phyloP scores from a whole-genome alignment of 92 coral and sea anemone genomes.

The Zoanthus gigantus region DNA sequence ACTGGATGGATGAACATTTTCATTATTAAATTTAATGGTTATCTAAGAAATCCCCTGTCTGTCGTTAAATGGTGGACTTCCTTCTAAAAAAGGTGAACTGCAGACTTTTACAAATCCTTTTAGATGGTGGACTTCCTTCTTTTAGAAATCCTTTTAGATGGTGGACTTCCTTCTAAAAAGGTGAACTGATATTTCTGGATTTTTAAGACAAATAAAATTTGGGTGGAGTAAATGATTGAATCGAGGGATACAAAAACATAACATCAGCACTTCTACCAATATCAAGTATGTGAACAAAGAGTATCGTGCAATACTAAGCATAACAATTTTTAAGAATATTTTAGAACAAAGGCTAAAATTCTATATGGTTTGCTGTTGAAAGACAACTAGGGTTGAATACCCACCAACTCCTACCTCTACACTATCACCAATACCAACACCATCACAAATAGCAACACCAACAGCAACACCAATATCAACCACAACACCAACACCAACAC shows the following conservation, averaged over 20 bases:
- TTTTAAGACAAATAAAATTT: not conserved
- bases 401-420: not conserved
- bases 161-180: too few relatives aligned
- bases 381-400: not conserved
- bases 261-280: not conserved
- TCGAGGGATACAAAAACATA: not conserved
- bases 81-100: too few relatives aligned
- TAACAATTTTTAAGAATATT: not conserved
- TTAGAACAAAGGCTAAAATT: not conserved
- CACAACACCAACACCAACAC: too few relatives aligned
- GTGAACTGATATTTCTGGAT: too few relatives aligned
- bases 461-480: too few relatives aligned
- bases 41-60: too few relatives aligned
- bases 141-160: too few relatives aligned
- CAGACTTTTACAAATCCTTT: too few relatives aligned
- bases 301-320: not conserved
- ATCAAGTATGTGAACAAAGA: not conserved
- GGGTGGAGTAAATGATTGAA: not conserved
- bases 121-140: too few relatives aligned
- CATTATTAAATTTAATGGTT: too few relatives aligned
- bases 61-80: too few relatives aligned
- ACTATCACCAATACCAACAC: not conserved
- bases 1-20: too few relatives aligned
- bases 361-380: not conserved
- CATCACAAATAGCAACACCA: not conserved